Conservation (phyloP, 2,888 invertebrate species). For the Ceramica pisi region DNA sequence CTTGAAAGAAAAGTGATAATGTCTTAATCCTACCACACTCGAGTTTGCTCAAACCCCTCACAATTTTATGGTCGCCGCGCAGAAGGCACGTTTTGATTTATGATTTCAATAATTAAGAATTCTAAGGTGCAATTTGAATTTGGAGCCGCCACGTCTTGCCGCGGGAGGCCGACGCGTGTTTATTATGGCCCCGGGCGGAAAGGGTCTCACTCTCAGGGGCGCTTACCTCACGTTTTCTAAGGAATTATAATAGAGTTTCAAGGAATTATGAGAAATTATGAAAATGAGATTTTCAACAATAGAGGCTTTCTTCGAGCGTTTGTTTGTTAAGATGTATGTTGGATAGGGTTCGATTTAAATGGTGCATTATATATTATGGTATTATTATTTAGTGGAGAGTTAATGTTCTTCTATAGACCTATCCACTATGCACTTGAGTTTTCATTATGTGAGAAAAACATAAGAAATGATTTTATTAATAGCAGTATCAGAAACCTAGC, state of each 20-base stretch:
- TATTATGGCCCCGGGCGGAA: constrained; percentile 88
- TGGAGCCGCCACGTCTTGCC: constrained; percentile 83
- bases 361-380: constrained; percentile 8
- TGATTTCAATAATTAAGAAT: constrained; percentile 91
- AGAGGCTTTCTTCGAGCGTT: constrained; percentile 52
- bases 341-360: constrained; percentile 22
- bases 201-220: constrained; percentile 79
- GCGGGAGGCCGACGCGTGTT: constrained; percentile 88
- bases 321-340: constrained; percentile 47
- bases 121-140: constrained; percentile 91
- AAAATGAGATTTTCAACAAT: constrained; percentile 68
- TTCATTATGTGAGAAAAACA: no score
- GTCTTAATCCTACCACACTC: constrained; percentile 92
- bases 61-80: constrained; percentile 90
- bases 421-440: neutral
- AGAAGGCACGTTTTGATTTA: constrained; percentile 91
- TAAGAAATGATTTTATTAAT: no score
- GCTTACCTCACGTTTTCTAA: constrained; percentile 84
- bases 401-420: neutral
- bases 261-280: constrained; percentile 80
- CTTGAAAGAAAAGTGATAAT: constrained; percentile 93
- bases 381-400: constrained; percentile 16
- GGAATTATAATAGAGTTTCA: constrained; percentile 83
- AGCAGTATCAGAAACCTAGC: neutral
- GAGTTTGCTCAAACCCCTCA: constrained; percentile 81